Base-by-base conservation (phyloP, 2,797 vertebrate genomes). In the Brachymystax lenok region DNA sequence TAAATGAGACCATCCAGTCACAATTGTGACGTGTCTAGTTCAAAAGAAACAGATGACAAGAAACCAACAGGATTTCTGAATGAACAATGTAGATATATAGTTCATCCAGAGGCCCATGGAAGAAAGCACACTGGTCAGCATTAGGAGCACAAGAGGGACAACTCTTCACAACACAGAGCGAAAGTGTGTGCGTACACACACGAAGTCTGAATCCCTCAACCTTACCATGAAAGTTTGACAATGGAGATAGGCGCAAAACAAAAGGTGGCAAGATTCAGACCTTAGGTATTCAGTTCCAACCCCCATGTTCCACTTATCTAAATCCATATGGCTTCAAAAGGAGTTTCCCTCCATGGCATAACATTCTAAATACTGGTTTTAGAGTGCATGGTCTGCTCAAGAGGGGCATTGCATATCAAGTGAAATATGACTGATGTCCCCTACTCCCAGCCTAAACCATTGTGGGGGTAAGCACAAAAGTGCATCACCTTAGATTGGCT, bases 1-100 rank as follows among this genome's bases (percentile, higher is more conserved):
- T 90, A 93, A 90, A 92, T 92, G 88, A 92, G 83, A 85, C 80
- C 59, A 79, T 90, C 52, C 54, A n/a, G 82, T 87, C 89, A 93
- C 82, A 91, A 85, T 27, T 56, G 54, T 67, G 17, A 75, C 27
- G 33, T 46, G 51, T 77, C 35, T 80, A 81, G 80, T 50, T 66
- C 1, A 52, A 74, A 74, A 77, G 68, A 13, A 73, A 27, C 17
- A 70, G 77, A 78, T 82, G 79, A 51, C 28, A 10, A 17, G 24
- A 86, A 82, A 87, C 78, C 75, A 85, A 86, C 79, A 83, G 77
- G 30, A 73, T 77, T 78, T 84, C 72, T 80, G 83, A 81, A 85
- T 76, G 85, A 61, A 61, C n/a, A 63, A 89, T 82, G 88, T 89
- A 87, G 88, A 83, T 85, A 87, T 86, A 88, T 78, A 81, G 61